Percentiles rank a stretch among this genome's conserved stretches.
These are phyloP conservation scores for Drosophila longiperda DNA, from an alignment of 2,888 invertebrate species.

Conservation along the genomic window DNA sequence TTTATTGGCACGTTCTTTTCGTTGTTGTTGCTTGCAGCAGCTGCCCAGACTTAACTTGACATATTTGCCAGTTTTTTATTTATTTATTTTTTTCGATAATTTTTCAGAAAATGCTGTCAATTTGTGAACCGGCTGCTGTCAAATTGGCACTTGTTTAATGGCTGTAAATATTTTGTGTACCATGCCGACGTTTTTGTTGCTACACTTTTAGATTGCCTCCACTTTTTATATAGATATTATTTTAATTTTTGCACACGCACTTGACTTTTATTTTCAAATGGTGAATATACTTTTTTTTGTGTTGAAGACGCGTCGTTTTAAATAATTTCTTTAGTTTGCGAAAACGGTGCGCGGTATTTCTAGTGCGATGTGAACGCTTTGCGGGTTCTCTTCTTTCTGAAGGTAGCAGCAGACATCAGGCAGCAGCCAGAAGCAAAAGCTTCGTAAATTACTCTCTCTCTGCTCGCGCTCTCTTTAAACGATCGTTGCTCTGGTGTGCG, in stretches of 20 bases:
- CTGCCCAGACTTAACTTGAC: slow-evolving; percentile 48
- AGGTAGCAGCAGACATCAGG: slow-evolving; percentile 25
- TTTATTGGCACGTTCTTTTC: slow-evolving; percentile 64
- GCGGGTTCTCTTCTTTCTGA: slow-evolving; percentile 74
- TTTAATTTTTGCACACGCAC: slow-evolving; percentile 24
- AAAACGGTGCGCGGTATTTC: slow-evolving; percentile 26
- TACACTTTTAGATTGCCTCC: slow-evolving; percentile 6
- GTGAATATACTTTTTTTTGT: neutral
- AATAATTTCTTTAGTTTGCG: slow-evolving; percentile 5
- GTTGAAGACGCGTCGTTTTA: slow-evolving; percentile 11
- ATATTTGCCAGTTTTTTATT: slow-evolving; percentile 40
- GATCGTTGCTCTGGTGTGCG: slow-evolving; percentile 35
- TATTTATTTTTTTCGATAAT: slow-evolving; percentile 11
- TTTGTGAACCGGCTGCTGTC: slow-evolving; percentile 32
- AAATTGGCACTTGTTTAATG: slow-evolving; percentile 26
- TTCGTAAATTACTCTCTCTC: slow-evolving; percentile 15
- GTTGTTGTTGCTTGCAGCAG: slow-evolving; percentile 33
- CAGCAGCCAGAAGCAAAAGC: slow-evolving; percentile 34
- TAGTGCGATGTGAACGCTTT: slow-evolving; percentile 55
- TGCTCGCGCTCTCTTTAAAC: slow-evolving; percentile 5
- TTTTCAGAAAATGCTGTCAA: slow-evolving; percentile 36
- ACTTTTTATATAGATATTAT: neutral
- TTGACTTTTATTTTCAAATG: slow-evolving; percentile 7
- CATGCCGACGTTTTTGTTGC: slow-evolving; percentile 5
- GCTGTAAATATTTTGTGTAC: slow-evolving; percentile 31